Percentiles rank a stretch among this genome's conserved stretches.
phyloP scores from a whole-genome alignment of 2,113 vertebrate genomes.

The Carassius auratus region DNA sequence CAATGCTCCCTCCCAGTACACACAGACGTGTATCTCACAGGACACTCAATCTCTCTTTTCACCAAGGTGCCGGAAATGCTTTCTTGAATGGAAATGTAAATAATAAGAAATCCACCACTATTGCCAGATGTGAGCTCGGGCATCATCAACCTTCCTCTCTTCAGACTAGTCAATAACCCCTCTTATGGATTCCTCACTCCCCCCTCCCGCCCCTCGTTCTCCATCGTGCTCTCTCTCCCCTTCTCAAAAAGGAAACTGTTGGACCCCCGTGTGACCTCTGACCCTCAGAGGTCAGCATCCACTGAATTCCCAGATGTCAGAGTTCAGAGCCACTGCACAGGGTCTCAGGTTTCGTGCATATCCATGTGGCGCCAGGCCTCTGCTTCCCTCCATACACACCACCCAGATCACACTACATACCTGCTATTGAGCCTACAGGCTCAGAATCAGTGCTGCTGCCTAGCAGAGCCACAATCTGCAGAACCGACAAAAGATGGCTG shows the following conservation, averaged over 20 bases:
- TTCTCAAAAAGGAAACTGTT: slow-evolving; percentile 83
- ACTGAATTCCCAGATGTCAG: slow-evolving; percentile 88
- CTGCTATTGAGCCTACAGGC: slow-evolving; percentile 63
- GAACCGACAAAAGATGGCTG: not conserved
- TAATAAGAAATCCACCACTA: slow-evolving; percentile 56
- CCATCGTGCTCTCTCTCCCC: slow-evolving; percentile 5
- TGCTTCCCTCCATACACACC: slow-evolving; percentile 53
- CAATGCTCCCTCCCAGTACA: not conserved
- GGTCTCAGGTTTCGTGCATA: slow-evolving; percentile 80
- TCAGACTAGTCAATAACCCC: slow-evolving; percentile 15
- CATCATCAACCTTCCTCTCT: slow-evolving; percentile 59
- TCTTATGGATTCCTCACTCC: not conserved
- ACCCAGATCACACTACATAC: slow-evolving; percentile 66
- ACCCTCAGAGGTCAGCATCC: slow-evolving; percentile 81
- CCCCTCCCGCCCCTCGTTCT: slow-evolving; percentile 4
- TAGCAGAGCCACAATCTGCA: not conserved
- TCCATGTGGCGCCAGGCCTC: slow-evolving; percentile 81
- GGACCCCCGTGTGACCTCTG: slow-evolving; percentile 79
- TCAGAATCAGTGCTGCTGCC: not conserved
- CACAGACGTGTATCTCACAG: slow-evolving; percentile 19
- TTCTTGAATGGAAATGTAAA: slow-evolving; percentile 59
- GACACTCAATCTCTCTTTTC: slow-evolving; percentile 45
- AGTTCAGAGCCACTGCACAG: slow-evolving; percentile 78
- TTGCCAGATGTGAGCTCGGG: slow-evolving; percentile 56
- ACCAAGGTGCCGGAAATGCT: slow-evolving; percentile 55